These are phyloP conservation scores for Prorops nasuta DNA, from an alignment of 1,140 invertebrate species.

Conservation along the genomic window DNA sequence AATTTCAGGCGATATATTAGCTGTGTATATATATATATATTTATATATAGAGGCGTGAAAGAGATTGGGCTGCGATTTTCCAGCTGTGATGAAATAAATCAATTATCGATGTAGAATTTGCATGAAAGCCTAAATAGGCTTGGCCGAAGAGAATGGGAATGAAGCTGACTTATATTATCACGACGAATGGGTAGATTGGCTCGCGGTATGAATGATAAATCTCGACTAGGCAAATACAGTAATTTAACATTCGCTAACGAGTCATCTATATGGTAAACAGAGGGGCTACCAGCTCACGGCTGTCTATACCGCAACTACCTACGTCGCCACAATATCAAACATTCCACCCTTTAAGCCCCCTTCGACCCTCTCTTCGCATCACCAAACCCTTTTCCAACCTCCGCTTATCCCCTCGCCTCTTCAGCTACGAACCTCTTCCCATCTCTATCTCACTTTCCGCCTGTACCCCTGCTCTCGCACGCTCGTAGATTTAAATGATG, in stretches of 20 bases:
- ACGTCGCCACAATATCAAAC: slow-evolving; percentile 32
- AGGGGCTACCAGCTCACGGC: slow-evolving; percentile 21
- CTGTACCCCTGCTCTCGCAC: slow-evolving; percentile 1
- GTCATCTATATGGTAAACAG: slow-evolving; percentile 49
- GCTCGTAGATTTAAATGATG: slow-evolving; percentile 34
- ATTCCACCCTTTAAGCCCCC: slow-evolving; percentile 14
- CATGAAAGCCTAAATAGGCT: no score
- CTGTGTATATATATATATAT: no score
- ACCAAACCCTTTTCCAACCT: no score
- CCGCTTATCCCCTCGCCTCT: neutral
- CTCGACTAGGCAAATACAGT: slow-evolving; percentile 40
- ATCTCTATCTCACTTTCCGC: no score
- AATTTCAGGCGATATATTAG: no score
- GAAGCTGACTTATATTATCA: slow-evolving; percentile 33
- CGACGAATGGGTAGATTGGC: slow-evolving; percentile 31
- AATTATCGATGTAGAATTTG: no score
- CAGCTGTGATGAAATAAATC: no score
- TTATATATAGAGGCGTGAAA: no score
- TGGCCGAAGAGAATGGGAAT: slow-evolving; percentile 4
- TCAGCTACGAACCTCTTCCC: no score
- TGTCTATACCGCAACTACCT: slow-evolving; percentile 26
- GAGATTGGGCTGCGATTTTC: no score
- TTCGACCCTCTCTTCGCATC: no score
- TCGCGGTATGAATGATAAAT: slow-evolving; percentile 43
- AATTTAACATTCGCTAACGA: slow-evolving; percentile 44